Conservation (phyloP, 2,113 vertebrate species). For the Eclectus roratus region DNA sequence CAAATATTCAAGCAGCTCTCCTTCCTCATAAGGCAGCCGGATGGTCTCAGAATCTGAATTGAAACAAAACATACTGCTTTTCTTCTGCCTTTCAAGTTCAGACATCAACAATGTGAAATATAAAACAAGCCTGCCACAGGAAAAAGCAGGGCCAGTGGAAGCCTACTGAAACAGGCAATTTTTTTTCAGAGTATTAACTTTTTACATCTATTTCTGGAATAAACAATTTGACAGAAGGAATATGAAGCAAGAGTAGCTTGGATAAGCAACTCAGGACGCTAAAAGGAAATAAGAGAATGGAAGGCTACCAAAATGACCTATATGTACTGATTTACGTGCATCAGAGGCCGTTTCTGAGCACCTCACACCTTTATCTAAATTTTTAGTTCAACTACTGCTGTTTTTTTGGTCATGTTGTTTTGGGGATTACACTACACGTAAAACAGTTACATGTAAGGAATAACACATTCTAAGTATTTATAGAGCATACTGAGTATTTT, state of each 20-base stretch:
- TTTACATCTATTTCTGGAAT: background rate
- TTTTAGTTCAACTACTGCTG: background rate
- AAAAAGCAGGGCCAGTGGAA: background rate
- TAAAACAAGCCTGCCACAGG: background rate
- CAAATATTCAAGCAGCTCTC: slow-evolving; percentile 94
- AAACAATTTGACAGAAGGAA: background rate
- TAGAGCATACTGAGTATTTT: background rate
- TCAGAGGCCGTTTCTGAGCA: background rate
- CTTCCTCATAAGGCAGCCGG: slow-evolving; percentile 95
- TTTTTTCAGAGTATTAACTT: background rate
- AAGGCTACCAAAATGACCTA: background rate
- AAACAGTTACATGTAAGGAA: background rate
- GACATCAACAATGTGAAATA: background rate
- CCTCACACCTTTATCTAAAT: background rate
- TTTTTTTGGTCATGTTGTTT: background rate
- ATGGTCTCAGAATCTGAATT: slow-evolving; percentile 96
- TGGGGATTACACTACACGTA: background rate
- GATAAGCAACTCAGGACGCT: background rate
- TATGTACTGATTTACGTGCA: accelerated
- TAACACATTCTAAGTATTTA: background rate
- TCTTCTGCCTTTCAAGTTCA: background rate
- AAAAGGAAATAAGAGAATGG: background rate
- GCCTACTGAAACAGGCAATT: background rate
- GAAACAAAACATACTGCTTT: background rate
- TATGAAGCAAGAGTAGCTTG: background rate